A percentile compares a stretch with the other conserved stretches of the same genome.
These are phyloP conservation scores for Drosophila rhopaloa DNA, from an alignment of 1,140 invertebrate species.

Conservation along the genomic window DNA sequence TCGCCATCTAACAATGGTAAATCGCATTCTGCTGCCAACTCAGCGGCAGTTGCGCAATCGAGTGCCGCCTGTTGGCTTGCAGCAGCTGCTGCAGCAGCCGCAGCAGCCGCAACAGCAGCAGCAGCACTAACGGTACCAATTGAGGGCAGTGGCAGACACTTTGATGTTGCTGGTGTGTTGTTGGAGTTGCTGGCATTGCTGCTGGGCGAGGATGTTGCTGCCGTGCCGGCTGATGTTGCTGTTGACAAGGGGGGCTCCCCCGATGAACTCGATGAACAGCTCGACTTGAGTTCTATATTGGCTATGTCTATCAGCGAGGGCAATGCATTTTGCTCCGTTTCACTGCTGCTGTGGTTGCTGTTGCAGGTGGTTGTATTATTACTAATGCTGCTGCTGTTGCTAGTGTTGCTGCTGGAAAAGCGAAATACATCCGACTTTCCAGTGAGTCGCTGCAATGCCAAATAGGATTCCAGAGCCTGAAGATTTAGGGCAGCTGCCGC, in stretches of 20 bases:
- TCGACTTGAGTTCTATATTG: slow-evolving; percentile 84
- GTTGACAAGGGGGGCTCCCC: slow-evolving; percentile 18
- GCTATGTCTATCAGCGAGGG: slow-evolving; percentile 65
- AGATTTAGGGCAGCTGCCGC: slow-evolving; percentile 92
- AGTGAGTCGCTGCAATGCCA: slow-evolving; percentile 90
- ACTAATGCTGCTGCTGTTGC: slow-evolving; percentile 52
- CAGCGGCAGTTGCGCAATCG: slow-evolving; percentile 70
- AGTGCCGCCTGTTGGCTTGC: slow-evolving; percentile 69
- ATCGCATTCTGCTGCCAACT: slow-evolving; percentile 71
- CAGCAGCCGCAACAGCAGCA: slow-evolving; percentile 64
- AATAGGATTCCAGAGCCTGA: slow-evolving; percentile 92
- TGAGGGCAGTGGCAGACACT: slow-evolving; percentile 68
- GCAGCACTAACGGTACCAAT: slow-evolving; percentile 74
- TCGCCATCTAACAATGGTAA: slow-evolving; percentile 65
- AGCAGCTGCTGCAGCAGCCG: slow-evolving; percentile 59
- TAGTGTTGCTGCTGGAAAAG: slow-evolving; percentile 42
- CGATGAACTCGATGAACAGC: slow-evolving; percentile 85
- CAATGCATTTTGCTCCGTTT: slow-evolving; percentile 42
- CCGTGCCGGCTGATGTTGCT: slow-evolving; percentile 10
- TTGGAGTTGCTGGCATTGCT: slow-evolving; percentile 25
- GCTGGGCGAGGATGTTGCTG: slow-evolving; percentile 24
- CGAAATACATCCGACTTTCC: slow-evolving; percentile 83
- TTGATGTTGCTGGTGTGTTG: slow-evolving; percentile 41
- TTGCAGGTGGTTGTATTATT: slow-evolving; percentile 19
- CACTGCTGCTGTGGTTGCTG: slow-evolving; percentile 34